These are phyloP conservation scores for Holcopasites calliopsidis DNA, from an alignment of 1,140 invertebrate genomes.

Conservation along the genomic window DNA sequence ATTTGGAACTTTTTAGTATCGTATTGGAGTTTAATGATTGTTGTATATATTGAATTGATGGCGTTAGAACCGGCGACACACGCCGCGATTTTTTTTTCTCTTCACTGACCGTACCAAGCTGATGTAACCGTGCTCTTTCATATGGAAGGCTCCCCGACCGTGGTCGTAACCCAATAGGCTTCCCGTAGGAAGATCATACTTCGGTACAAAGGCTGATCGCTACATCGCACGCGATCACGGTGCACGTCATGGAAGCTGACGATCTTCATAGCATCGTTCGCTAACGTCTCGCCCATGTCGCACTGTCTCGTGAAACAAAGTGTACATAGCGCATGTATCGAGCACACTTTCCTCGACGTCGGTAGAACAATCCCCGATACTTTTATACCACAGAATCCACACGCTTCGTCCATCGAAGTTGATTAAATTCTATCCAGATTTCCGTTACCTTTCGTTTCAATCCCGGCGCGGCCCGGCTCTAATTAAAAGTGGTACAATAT, in stretches of 20 bases:
- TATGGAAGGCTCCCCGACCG: constrained; percentile 44
- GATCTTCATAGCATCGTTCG: constrained; percentile 74
- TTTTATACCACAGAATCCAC: neutral
- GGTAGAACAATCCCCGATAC: neutral
- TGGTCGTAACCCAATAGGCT: constrained; percentile 75
- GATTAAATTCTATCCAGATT: too few species aligned
- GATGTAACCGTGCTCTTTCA: constrained; percentile 27
- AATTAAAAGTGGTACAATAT: too few species aligned
- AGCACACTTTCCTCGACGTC: constrained; percentile 34
- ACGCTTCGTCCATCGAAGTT: neutral
- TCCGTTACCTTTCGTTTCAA: too few species aligned
- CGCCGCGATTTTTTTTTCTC: constrained; percentile 20
- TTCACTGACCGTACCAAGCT: constrained; percentile 11
- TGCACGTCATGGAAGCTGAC: constrained; percentile 75
- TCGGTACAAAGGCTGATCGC: constrained; percentile 77
- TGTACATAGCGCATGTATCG: constrained; percentile 32
- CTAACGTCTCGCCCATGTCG: constrained; percentile 59
- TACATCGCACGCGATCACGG: constrained; percentile 78
- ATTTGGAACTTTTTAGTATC: too few species aligned
- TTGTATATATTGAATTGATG: too few species aligned
- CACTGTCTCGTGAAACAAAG: constrained; percentile 39
- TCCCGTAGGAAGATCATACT: constrained; percentile 75
- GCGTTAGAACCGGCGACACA: constrained; percentile 11
- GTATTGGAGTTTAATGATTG: too few species aligned
- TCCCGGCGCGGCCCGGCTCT: too few species aligned